Conservation (phyloP, 2,888 invertebrate species). For the Pterostichus madidus region DNA sequence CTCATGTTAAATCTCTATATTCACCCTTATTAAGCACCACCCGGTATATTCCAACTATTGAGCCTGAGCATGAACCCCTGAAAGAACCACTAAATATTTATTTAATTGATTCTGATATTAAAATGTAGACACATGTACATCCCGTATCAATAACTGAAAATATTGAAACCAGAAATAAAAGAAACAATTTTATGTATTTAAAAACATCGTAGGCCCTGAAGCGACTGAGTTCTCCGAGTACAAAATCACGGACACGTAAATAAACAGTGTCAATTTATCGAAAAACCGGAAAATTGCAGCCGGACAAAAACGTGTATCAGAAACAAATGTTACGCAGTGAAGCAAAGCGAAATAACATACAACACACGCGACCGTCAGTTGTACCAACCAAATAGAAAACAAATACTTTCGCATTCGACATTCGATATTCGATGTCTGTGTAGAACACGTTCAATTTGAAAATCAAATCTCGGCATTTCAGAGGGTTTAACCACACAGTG, state of each 20-base stretch:
- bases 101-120: too few relatives aligned
- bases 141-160: too few relatives aligned
- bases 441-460: conserved; percentile 46
- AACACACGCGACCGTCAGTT: conserved; percentile 12
- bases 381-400: conserved; percentile 37
- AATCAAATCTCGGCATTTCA: conserved; percentile 48
- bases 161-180: too few relatives aligned
- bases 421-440: background rate
- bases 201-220: too few relatives aligned
- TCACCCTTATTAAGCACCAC: too few relatives aligned
- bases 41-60: too few relatives aligned
- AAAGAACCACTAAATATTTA: too few relatives aligned
- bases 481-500: background rate
- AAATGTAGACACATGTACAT: too few relatives aligned
- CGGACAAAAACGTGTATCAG: conserved; percentile 58
- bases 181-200: too few relatives aligned
- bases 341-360: conserved; percentile 53
- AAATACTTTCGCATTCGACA: conserved; percentile 9
- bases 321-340: conserved; percentile 61
- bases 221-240: too few relatives aligned
- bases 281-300: conserved; percentile 49
- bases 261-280: conserved; percentile 51
- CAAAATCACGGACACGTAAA: conserved; percentile 1
- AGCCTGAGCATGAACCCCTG: too few relatives aligned
- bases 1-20: too few relatives aligned